These are phyloP conservation scores for Oxygymnocypris stewartii DNA, from an alignment of 2,113 vertebrate species.

Conservation along the genomic window DNA sequence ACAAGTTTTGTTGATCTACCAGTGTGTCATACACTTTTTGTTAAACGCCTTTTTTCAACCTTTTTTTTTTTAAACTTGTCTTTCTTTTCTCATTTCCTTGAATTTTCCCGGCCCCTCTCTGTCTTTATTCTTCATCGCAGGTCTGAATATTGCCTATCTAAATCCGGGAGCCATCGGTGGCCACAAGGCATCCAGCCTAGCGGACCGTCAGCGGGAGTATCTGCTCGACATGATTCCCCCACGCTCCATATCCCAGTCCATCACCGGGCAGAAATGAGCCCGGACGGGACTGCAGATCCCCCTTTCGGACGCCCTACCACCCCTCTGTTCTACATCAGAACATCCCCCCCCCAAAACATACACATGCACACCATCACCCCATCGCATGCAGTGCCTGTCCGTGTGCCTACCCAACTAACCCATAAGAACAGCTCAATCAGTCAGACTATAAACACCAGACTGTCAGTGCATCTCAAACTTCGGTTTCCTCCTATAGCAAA, in stretches of 20 bases:
- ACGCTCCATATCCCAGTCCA: conserved; percentile 96
- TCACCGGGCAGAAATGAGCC: conserved; percentile 93
- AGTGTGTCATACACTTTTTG: too few relatives aligned
- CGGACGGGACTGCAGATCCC: conserved; percentile 52
- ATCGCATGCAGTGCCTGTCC: conserved; percentile 92
- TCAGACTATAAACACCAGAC: conserved; percentile 71
- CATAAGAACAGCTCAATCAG: conserved; percentile 70
- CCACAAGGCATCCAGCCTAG: conserved; percentile 92
- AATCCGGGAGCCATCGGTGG: conserved; percentile 88
- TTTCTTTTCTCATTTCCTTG: not conserved
- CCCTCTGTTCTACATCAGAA: conserved; percentile 50
- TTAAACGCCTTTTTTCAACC: too few relatives aligned
- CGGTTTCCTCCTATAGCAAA: conserved; percentile 70
- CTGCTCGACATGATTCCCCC: conserved; percentile 98
- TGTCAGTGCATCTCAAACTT: conserved; percentile 70
- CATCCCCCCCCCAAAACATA: conserved; percentile 40
- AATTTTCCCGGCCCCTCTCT: not conserved
- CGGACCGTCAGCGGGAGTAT: conserved; percentile 95
- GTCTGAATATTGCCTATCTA: conserved; percentile 96
- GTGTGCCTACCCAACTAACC: conserved; percentile 84
- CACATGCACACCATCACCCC: conserved; percentile 55
- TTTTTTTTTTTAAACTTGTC: too few relatives aligned
- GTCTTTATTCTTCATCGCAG: conserved; percentile 62
- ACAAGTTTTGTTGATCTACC: too few relatives aligned
- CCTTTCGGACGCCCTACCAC: conserved; percentile 49